Evolutionary conservation across 2,888 invertebrate species (phyloP), one percentile per base, ranked within the genome.

Genomic region (Drosophila cyrtoloma): DNA sequence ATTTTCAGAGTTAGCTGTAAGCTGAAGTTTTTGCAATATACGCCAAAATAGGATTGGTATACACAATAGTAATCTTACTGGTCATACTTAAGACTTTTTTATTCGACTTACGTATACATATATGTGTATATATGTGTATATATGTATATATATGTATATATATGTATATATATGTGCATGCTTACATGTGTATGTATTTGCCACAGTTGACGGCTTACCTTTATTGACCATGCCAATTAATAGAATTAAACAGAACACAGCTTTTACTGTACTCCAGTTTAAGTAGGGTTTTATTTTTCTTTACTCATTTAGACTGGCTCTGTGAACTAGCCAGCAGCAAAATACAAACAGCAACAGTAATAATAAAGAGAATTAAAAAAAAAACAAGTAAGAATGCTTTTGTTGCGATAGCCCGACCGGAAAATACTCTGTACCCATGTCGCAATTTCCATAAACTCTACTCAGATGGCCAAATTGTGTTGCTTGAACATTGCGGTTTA

Each of bases 201-300:
- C 67, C 71, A 86, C 63, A 74, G 80, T 73, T 64, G 65, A 56
- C 68, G 80, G 70, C 63, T 80, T 83, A 72, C 67, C 56, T 70
- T 51, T 71, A 69, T 65, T 68, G 78, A 74, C 73, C 73, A 75
- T 73, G 84, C 73, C 83, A 83, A 87, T 84, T 84, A 87, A 84
- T 75, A 81, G 79, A 68, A 75, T 82, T 82, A 74, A 81, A 82
- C 65, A 82, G 82, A 87, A 87, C 79, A 73, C 75, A 57, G 71
- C 73, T 79, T 68, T 77, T 77, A 85, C 82, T 82, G 85, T 82
- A 76, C 71, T 82, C 74, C 58, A 85, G 66, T 77, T 82, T 71
- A 61, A 75, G 71, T 72, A 75, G 68, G 82, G 74, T 66, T 63
- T 84, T 71, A 70, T 76, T 67, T 80, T 69, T 67, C 60, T 68